Percentiles rank a stretch among this genome's conserved stretches.
Evolutionary conservation across 2,797 vertebrate species (phyloP).

Genomic region (Limnodromus scolopaceus): DNA sequence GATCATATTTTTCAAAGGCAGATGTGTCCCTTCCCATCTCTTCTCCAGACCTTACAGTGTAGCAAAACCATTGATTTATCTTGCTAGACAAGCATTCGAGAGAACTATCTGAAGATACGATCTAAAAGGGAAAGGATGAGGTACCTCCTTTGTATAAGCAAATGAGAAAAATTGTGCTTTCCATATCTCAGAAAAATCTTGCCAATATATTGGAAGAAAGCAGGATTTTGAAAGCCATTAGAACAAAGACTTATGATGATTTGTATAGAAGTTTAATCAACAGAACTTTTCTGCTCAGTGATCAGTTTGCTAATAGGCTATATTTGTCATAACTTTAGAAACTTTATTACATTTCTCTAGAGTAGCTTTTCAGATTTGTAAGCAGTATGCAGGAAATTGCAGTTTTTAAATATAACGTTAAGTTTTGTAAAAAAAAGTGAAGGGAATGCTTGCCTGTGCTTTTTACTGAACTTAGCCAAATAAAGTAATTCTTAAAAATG

Average conservation of each 20-base stretch:
- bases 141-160: background rate
- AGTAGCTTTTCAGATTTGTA: background rate
- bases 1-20: background rate
- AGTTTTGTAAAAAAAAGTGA: background rate
- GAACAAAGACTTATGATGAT: background rate
- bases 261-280: background rate
- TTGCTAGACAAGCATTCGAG: background rate
- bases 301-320: background rate
- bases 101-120: background rate
- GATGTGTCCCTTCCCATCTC: background rate
- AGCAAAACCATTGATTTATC: background rate
- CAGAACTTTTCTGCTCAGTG: background rate
- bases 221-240: background rate
- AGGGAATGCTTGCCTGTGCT: background rate
- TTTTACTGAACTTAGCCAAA: background rate
- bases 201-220: background rate
- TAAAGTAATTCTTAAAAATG: background rate
- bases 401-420: background rate
- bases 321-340: background rate
- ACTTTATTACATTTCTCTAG: background rate
- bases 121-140: background rate
- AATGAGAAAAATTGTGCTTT: background rate
- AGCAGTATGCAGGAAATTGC: background rate
- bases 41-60: background rate
- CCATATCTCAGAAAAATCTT: background rate